Evolutionary conservation across 2,113 vertebrate genomes (phyloP).

Genomic region (Thalassoma bifasciatum): DNA sequence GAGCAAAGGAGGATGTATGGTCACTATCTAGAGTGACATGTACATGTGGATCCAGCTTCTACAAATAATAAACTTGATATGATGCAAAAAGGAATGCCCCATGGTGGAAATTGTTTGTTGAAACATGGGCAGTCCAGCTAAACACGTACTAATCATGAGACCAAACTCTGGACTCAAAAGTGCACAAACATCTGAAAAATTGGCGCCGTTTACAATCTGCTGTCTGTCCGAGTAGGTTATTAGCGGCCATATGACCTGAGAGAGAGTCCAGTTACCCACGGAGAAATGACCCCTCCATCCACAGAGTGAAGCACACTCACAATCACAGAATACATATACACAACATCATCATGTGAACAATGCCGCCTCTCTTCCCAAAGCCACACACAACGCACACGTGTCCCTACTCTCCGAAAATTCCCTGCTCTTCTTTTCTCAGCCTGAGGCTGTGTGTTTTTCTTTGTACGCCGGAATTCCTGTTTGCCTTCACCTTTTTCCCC

Average conservation of each 20-base stretch:
- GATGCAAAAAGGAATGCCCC: conserved; percentile 23
- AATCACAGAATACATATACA: conserved; percentile 5
- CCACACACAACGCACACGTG: conserved; percentile 53
- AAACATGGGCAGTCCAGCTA: conserved; percentile 28
- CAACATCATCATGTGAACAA: conserved; percentile 46
- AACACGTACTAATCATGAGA: neutral
- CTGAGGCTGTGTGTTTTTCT: conserved; percentile 77
- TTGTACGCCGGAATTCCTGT: conserved; percentile 82
- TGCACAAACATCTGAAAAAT: conserved; percentile 22
- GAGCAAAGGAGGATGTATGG: too few species aligned
- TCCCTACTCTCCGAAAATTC: conserved; percentile 62
- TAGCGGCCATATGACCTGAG: conserved; percentile 22
- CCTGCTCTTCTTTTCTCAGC: conserved; percentile 74
- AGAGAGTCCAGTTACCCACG: conserved; percentile 33
- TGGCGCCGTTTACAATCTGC: conserved; percentile 19
- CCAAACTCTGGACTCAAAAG: conserved; percentile 24
- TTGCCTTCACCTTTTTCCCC: conserved; percentile 79
- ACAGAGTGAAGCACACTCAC: conserved; percentile 9
- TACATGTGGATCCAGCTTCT: conserved; percentile 40
- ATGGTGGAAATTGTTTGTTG: conserved; percentile 33
- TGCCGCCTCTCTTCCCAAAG: conserved; percentile 45
- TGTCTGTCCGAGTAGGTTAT: conserved; percentile 4
- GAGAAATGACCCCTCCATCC: conserved; percentile 40
- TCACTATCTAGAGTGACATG: too few species aligned
- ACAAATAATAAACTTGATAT: conserved; percentile 36